Evolutionary conservation across 1,140 invertebrate species (phyloP).

Genomic region (Theocolax elegans): DNA sequence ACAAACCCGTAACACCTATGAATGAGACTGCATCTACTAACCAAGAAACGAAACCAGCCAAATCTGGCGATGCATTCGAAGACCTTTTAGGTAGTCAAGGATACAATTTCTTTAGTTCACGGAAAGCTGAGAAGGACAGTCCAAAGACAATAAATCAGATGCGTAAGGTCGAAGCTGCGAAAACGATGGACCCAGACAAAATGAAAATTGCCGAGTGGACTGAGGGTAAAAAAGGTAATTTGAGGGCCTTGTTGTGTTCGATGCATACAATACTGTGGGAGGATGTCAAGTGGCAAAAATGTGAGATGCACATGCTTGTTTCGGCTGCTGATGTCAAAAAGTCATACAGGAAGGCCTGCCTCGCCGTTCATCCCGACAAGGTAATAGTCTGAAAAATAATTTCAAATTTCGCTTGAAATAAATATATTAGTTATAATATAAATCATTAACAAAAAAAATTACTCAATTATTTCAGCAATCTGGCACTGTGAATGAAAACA

Average conservation of each 20-base stretch:
- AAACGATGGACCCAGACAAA: conserved; percentile 92
- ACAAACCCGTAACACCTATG: conserved; percentile 61
- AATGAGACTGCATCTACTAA: conserved; percentile 18
- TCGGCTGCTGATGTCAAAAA: conserved; percentile 94
- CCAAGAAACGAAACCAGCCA: conserved; percentile 60
- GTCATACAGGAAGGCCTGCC: conserved; percentile 92
- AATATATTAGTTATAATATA: conserved; percentile 16
- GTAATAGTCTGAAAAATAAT: conserved; percentile 66
- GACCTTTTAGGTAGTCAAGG: conserved; percentile 90
- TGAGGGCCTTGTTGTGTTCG: conserved; percentile 93
- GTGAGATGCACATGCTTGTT: conserved; percentile 95
- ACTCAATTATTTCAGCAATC: conserved; percentile 77
- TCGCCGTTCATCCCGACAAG: conserved; percentile 99
- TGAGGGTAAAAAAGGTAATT: conserved; percentile 96
- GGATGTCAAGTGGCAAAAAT: conserved; percentile 86
- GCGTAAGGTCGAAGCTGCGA: conserved; percentile 87
- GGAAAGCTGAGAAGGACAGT: conserved; percentile 78
- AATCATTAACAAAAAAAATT: conserved; percentile 1
- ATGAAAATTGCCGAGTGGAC: conserved; percentile 86
- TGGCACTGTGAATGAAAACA: conserved; percentile 87
- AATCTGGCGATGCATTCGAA: conserved; percentile 83
- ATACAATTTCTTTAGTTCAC: conserved; percentile 76
- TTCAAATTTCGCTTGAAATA: conserved; percentile 11
- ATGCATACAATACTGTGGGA: conserved; percentile 96
- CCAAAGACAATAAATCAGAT: conserved; percentile 93